Evolutionary conservation across 2,888 invertebrate genomes (phyloP).

Genomic region (Conistra vaccinii): DNA sequence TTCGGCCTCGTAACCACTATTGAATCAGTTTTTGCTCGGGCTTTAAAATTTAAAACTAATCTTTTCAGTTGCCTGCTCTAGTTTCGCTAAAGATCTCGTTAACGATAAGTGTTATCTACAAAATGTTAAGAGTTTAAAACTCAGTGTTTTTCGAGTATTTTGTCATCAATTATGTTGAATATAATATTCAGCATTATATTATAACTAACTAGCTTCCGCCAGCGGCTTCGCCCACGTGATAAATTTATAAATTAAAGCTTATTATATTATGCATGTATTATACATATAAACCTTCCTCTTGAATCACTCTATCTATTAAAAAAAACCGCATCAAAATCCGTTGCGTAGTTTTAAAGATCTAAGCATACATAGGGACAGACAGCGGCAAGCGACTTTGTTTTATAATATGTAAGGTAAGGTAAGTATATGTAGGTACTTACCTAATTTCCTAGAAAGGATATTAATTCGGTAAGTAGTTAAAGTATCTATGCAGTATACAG

Average conservation of each 20-base stretch:
- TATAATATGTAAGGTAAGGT: no score
- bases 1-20: constrained; percentile 36
- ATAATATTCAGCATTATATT: constrained; percentile 2
- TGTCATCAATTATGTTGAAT: background rate
- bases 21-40: constrained; percentile 31
- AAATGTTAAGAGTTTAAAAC: constrained; percentile 12
- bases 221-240: no score
- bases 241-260: no score
- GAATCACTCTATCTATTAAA: no score
- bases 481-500: background rate
- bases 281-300: no score
- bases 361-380: no score
- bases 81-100: constrained; percentile 48
- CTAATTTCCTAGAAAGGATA: background rate
- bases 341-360: no score
- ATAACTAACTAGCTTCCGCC: no score
- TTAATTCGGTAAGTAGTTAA: background rate
- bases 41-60: constrained; percentile 41
- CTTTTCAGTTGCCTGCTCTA: constrained; percentile 31
- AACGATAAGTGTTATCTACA: constrained; percentile 43
- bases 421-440: background rate
- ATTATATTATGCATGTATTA: no score
- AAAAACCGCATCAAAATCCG: no score
- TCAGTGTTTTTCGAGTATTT: background rate
- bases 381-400: no score